Evolutionary conservation across 2,888 invertebrate species (phyloP).

Genomic region (Synergus gifuensis): DNA sequence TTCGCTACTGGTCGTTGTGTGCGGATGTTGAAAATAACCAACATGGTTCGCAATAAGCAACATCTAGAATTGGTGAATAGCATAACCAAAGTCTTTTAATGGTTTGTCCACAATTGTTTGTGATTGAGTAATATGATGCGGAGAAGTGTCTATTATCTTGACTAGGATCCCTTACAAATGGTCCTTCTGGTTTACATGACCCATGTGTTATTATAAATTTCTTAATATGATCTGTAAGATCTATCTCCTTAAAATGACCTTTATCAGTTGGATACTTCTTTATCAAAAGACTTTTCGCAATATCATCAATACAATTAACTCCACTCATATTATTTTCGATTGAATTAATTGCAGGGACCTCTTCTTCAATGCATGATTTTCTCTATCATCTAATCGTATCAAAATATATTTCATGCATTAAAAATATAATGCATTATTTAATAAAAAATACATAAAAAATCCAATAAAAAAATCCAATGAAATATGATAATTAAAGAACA

Average conservation of each 20-base stretch:
- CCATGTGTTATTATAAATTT: constrained; percentile 44
- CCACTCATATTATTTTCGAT: too few species aligned
- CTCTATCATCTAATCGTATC: too few species aligned
- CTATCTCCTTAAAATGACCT: constrained; percentile 41
- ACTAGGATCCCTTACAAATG: neutral
- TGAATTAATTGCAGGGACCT: too few species aligned
- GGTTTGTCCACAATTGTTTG: constrained; percentile 43
- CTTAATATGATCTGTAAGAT: constrained; percentile 42
- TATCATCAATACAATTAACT: neutral
- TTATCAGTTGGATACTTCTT: constrained; percentile 41
- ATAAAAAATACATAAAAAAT: too few species aligned
- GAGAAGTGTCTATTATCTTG: constrained; percentile 43
- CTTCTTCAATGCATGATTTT: too few species aligned
- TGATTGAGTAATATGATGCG: constrained; percentile 39
- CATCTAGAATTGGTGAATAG: constrained; percentile 46
- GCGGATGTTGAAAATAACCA: constrained; percentile 47
- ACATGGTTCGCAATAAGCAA: constrained; percentile 55
- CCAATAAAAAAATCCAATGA: too few species aligned
- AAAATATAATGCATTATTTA: too few species aligned
- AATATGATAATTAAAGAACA: too few species aligned
- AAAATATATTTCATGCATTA: too few species aligned
- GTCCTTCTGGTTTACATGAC: constrained; percentile 45
- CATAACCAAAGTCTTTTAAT: too few species aligned
- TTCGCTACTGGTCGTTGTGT: neutral
- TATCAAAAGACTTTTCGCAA: neutral